Percentiles rank a stretch among this genome's conserved stretches.
Conservation (phyloP, 1,140 invertebrate species). For the Bombus confusus region DNA sequence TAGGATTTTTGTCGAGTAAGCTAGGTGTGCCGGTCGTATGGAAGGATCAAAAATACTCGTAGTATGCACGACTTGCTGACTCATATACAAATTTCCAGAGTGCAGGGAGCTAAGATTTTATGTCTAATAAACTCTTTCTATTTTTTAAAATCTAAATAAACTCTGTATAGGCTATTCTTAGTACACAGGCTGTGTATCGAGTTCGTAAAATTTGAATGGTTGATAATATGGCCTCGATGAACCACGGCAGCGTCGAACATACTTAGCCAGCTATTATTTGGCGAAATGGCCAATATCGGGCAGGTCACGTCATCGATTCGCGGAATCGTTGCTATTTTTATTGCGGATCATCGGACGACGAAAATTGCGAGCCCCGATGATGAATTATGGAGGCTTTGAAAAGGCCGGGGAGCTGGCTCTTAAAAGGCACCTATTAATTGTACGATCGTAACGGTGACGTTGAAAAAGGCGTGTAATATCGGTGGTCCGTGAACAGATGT, state of each 20-base stretch:
- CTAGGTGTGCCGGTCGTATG: no score
- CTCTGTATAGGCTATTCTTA: background rate
- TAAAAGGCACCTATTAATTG: constrained; percentile 21
- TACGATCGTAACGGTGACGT: background rate
- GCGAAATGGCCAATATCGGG: constrained; percentile 20
- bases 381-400: constrained; percentile 26
- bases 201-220: constrained; percentile 49
- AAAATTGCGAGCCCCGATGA: constrained; percentile 21
- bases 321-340: constrained; percentile 13
- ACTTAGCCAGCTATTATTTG: constrained; percentile 15
- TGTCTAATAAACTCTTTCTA: background rate
- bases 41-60: no score
- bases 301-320: background rate
- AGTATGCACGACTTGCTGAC: background rate
- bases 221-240: constrained; percentile 42
- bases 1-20: no score
- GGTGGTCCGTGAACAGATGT: background rate
- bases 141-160: background rate
- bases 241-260: constrained; percentile 26
- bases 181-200: background rate
- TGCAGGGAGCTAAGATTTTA: background rate
- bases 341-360: constrained; percentile 14
- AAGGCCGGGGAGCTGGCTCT: background rate
- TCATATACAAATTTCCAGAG: background rate
- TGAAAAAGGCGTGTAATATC: constrained; percentile 30